Evolutionary conservation across 2,888 invertebrate genomes (phyloP).

Genomic region (Dasysyrphus tricinctus): DNA sequence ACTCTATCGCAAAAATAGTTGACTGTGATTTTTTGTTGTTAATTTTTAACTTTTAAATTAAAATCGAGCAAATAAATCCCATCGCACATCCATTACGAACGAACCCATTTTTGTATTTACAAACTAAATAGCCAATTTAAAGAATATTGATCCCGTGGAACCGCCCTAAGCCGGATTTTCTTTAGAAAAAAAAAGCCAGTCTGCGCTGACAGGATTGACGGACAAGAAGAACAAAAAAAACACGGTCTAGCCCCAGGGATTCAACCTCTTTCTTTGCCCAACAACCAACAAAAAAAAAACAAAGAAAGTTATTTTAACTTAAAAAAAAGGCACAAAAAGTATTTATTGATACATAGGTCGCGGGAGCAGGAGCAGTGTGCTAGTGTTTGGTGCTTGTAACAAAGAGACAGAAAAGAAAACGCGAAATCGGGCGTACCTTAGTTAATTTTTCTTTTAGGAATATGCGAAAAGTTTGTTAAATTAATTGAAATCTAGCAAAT

Average conservation of each 20-base stretch:
- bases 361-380: slow-evolving; percentile 57
- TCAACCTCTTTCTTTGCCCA: slow-evolving; percentile 42
- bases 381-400: slow-evolving; percentile 62
- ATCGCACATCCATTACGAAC: slow-evolving; percentile 28
- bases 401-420: slow-evolving; percentile 55
- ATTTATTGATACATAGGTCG: slow-evolving; percentile 43
- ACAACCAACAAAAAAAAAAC: slow-evolving; percentile 52
- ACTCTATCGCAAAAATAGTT: slow-evolving; percentile 35
- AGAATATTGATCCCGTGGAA: slow-evolving; percentile 62
- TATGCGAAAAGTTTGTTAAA: slow-evolving; percentile 39
- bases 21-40: slow-evolving; percentile 63
- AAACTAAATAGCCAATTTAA: slow-evolving; percentile 41
- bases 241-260: slow-evolving; percentile 61
- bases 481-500: slow-evolving; percentile 49
- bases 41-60: slow-evolving; percentile 66
- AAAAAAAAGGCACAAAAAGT: slow-evolving; percentile 43
- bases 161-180: slow-evolving; percentile 71
- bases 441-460: slow-evolving; percentile 31
- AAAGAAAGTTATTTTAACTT: slow-evolving; percentile 61
- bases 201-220: slow-evolving; percentile 64
- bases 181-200: slow-evolving; percentile 60
- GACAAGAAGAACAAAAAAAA: slow-evolving; percentile 54
- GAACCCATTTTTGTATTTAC: slow-evolving; percentile 22
- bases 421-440: slow-evolving; percentile 50
- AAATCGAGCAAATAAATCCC: slow-evolving; percentile 38